phyloP scores from a whole-genome alignment of 2,113 vertebrate genomes.

The Nettapus auritus region DNA sequence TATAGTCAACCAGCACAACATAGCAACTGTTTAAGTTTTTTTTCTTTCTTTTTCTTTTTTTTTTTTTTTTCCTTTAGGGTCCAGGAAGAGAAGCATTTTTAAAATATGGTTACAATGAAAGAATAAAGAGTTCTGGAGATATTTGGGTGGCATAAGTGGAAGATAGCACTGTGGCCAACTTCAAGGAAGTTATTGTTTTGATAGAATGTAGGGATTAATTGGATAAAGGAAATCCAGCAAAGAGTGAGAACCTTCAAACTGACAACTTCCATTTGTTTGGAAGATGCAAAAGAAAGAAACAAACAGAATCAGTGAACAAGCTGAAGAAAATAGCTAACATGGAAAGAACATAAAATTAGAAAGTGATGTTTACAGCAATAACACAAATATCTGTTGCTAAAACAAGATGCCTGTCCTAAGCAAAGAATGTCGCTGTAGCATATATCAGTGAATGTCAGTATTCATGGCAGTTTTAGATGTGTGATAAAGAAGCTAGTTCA shows the following conservation, averaged over 20 bases:
- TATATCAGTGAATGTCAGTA: neutral
- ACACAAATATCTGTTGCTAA: neutral
- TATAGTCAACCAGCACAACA: neutral
- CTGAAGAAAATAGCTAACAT: neutral
- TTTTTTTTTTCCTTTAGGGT: neutral
- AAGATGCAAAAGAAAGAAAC: neutral
- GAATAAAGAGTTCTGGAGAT: neutral
- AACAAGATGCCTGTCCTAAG: neutral
- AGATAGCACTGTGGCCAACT: neutral
- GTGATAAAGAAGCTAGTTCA: neutral
- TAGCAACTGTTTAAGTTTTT: neutral
- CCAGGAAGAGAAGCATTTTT: neutral
- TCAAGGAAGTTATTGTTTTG: neutral
- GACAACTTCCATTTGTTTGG: neutral
- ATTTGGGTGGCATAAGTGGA: neutral
- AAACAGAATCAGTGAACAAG: neutral
- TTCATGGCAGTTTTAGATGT: neutral
- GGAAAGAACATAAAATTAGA: neutral
- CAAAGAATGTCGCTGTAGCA: neutral
- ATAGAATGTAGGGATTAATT: neutral
- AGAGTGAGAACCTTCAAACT: neutral
- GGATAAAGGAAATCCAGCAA: neutral
- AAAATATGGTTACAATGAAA: neutral
- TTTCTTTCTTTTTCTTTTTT: neutral
- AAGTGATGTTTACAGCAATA: neutral